These are phyloP conservation scores for Lagria hirta DNA, from an alignment of 2,888 invertebrate genomes.

Conservation along the genomic window DNA sequence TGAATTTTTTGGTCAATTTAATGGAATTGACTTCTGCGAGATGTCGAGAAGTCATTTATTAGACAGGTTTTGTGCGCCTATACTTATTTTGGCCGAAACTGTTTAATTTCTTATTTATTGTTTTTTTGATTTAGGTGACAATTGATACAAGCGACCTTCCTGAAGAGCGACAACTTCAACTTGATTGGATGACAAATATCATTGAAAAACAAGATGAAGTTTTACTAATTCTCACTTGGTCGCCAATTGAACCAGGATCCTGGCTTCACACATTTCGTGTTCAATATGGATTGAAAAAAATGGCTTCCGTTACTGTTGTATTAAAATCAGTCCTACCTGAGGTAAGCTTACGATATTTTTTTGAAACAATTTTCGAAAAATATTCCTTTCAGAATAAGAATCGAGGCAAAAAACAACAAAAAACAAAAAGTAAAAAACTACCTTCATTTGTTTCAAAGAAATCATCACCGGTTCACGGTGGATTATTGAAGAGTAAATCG, in stretches of 20 bases:
- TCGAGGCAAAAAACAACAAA: background rate
- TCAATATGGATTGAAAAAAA: slow-evolving; percentile 63
- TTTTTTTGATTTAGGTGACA: slow-evolving; percentile 30
- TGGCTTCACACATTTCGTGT: slow-evolving; percentile 64
- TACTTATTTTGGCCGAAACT: no score
- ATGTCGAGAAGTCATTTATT: no score
- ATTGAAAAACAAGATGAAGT: slow-evolving; percentile 60
- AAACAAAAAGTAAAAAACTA: slow-evolving; percentile 2
- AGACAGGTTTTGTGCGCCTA: no score
- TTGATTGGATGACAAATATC: slow-evolving; percentile 60
- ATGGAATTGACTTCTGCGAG: no score
- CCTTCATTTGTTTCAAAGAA: slow-evolving; percentile 4
- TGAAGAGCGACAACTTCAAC: slow-evolving; percentile 59
- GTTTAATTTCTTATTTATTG: slow-evolving; percentile 1
- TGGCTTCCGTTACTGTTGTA: slow-evolving; percentile 63
- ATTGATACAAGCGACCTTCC: slow-evolving; percentile 35
- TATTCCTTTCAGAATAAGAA: background rate
- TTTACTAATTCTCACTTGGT: slow-evolving; percentile 65
- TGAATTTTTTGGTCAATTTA: no score
- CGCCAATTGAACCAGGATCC: slow-evolving; percentile 60
- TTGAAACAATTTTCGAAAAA: background rate
- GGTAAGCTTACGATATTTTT: slow-evolving; percentile 33
- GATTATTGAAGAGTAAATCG: slow-evolving; percentile 1
- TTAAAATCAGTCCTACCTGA: slow-evolving; percentile 58
- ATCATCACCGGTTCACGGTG: slow-evolving; percentile 2